Evolutionary conservation across 1,140 invertebrate species (phyloP).

Genomic region (Drosophila busckii): DNA sequence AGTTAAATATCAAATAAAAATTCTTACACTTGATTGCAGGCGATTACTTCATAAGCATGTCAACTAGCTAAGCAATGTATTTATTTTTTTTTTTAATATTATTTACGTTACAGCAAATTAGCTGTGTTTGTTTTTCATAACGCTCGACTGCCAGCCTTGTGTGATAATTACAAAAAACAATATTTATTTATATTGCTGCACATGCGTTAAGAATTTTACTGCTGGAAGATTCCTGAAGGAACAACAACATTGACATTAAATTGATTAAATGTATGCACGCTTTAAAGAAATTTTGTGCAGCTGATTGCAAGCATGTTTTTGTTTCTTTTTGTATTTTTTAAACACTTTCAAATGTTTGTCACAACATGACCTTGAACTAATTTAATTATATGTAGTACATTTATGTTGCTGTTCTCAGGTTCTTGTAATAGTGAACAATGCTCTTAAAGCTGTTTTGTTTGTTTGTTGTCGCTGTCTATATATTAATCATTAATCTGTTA

Average conservation of each 20-base stretch:
- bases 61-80: background rate
- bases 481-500: slow-evolving; percentile 67
- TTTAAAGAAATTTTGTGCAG: no score
- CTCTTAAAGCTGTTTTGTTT: slow-evolving; percentile 2
- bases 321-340: slow-evolving; percentile 30
- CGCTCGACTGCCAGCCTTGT: slow-evolving; percentile 4
- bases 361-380: slow-evolving; percentile 55
- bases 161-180: slow-evolving; percentile 27
- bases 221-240: no score
- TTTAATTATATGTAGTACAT: no score
- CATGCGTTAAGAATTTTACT: no score
- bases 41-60: slow-evolving; percentile 17
- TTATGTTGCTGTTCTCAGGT: no score
- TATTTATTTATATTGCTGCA: no score
- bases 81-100: slow-evolving; percentile 22
- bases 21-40: slow-evolving; percentile 2
- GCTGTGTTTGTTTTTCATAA: slow-evolving; percentile 7
- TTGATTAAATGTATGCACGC: slow-evolving; percentile 47
- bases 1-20: background rate
- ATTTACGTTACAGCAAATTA: slow-evolving; percentile 25
- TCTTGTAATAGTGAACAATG: slow-evolving; percentile 23
- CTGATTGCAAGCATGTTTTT: slow-evolving; percentile 37
- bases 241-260: slow-evolving; percentile 10
- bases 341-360: slow-evolving; percentile 22
- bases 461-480: slow-evolving; percentile 18